Evolutionary conservation across 37 sponge, comb jelly and placozoan species (phyloP).

Genomic region (Oscarella lobularis): DNA sequence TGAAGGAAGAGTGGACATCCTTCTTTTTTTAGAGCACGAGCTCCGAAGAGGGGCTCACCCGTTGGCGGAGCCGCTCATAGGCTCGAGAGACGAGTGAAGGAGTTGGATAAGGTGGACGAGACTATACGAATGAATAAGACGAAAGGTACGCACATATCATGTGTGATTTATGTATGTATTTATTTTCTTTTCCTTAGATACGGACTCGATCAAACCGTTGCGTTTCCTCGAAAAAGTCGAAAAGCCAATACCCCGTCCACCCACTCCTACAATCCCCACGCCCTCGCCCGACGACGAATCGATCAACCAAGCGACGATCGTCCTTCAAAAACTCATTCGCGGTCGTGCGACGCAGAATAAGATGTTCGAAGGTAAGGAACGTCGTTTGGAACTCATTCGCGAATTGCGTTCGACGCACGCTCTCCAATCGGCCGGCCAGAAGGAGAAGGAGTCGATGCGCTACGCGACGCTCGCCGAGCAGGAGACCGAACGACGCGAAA

Average conservation of each 20-base stretch:
- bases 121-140: background rate
- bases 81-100: background rate
- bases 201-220: slow-evolving; percentile 39
- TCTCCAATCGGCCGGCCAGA: slow-evolving; percentile 72
- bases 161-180: background rate
- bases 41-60: background rate
- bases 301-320: slow-evolving; percentile 55
- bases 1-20: too few relatives aligned
- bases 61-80: background rate
- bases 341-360: slow-evolving; percentile 80
- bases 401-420: slow-evolving; percentile 90
- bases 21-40: background rate
- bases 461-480: slow-evolving; percentile 14
- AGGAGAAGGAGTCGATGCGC: slow-evolving; percentile 41
- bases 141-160: background rate
- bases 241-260: slow-evolving; percentile 82
- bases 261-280: slow-evolving; percentile 63
- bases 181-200: slow-evolving; percentile 11
- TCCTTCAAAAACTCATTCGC: slow-evolving; percentile 76
- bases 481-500: background rate
- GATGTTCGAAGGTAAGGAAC: slow-evolving; percentile 84
- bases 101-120: background rate
- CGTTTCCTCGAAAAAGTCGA: slow-evolving; percentile 74
- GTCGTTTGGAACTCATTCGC: slow-evolving; percentile 57
- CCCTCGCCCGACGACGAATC: slow-evolving; percentile 26